Evolutionary conservation across 1,140 invertebrate species (phyloP).

Genomic region (Ceratina calcarata): DNA sequence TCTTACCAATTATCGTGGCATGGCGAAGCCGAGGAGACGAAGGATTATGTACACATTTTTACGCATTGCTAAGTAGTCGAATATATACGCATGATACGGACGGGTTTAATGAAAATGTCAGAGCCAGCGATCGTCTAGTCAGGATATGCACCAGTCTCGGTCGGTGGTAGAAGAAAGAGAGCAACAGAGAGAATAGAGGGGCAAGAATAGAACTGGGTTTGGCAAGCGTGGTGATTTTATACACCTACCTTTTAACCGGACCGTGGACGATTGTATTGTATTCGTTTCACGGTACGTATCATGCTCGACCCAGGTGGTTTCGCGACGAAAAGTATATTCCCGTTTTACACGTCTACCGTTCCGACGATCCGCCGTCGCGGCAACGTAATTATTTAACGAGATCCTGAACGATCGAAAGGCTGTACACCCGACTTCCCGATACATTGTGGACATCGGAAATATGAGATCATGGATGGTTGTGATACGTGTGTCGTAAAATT

Average conservation of each 20-base stretch:
- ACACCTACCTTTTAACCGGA: conserved; percentile 38
- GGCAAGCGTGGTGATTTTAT: conserved; percentile 52
- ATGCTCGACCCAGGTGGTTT: conserved; percentile 51
- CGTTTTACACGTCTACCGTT: conserved; percentile 31
- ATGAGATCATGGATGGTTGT: conserved; percentile 36
- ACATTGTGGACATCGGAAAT: conserved; percentile 29
- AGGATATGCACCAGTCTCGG: conserved; percentile 1
- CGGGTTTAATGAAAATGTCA: conserved; percentile 36
- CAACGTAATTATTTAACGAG: conserved; percentile 23
- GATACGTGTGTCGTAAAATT: conserved; percentile 61
- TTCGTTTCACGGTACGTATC: conserved; percentile 44
- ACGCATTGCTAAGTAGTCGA: neutral
- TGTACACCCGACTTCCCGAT: conserved; percentile 14
- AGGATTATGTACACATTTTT: neutral
- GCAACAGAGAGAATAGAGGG: conserved; percentile 37
- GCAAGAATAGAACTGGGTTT: conserved; percentile 57
- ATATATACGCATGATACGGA: neutral
- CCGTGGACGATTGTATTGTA: conserved; percentile 47
- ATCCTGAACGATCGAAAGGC: conserved; percentile 4
- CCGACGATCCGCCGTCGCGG: conserved; percentile 29
- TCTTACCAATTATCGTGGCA: neutral
- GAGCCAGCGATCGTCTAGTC: conserved; percentile 6
- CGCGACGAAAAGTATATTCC: conserved; percentile 42
- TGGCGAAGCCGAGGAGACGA: neutral
- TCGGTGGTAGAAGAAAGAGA: conserved; percentile 32